phyloP scores from a whole-genome alignment of 35 echinoderm and acorn worm genomes.

The Diadema setosum region DNA sequence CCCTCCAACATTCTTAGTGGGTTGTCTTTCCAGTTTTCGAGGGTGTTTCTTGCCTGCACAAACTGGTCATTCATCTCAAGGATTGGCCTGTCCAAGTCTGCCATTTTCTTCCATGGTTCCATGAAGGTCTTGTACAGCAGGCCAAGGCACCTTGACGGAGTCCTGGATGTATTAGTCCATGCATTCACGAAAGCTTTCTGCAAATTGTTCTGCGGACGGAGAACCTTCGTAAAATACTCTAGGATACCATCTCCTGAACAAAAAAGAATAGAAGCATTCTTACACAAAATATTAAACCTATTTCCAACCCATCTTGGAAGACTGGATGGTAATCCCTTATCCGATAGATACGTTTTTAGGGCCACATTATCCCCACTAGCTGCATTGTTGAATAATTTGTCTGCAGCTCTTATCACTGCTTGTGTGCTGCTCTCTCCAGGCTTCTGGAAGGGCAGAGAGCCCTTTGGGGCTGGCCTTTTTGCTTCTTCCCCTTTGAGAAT shows the following conservation, averaged over 20 bases:
- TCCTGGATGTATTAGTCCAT: not conserved
- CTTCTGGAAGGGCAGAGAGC: not conserved
- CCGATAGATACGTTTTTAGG: not conserved
- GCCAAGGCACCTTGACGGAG: not conserved
- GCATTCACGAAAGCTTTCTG: conserved; percentile 17
- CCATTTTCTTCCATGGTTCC: not conserved
- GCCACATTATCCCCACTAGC: not conserved
- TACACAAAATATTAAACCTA: conserved; percentile 41
- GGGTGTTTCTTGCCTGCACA: not conserved
- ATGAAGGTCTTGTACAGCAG: not conserved
- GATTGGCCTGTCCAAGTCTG: not conserved
- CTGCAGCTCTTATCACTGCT: not conserved
- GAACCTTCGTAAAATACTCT: conserved; percentile 6
- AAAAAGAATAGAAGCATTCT: not conserved
- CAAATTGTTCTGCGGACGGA: not conserved
- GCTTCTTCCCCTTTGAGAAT: not conserved
- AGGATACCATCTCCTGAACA: not conserved
- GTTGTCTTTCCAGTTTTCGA: not conserved
- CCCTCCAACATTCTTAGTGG: not conserved
- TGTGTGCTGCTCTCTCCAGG: not conserved
- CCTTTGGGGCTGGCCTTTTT: not conserved
- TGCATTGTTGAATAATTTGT: conserved; percentile 22
- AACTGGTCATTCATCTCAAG: not conserved
- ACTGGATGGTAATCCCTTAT: conserved; percentile 3
- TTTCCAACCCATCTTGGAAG: conserved; percentile 37